Base-by-base conservation (phyloP, 1,140 invertebrate genomes). In the Sitophilus oryzae region DNA sequence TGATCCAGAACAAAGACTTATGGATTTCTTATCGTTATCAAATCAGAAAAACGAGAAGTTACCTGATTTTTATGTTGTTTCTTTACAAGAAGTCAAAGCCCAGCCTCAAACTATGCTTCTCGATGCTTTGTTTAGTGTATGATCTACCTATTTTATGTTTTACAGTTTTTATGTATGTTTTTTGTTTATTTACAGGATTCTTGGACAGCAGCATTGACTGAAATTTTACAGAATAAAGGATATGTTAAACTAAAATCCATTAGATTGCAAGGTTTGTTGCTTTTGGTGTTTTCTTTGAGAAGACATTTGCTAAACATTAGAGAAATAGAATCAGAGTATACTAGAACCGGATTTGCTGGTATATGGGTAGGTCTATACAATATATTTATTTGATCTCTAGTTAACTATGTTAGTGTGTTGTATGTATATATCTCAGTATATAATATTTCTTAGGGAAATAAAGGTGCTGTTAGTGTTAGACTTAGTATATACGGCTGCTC, bases 71-170 rank as follows among this genome's bases (percentile, higher is more conserved):
- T 93, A 86, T 74, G 78, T 89, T 15, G 76, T 93, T 63, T 88
- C 86, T n/a, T 76, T 93, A 50, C 91, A 95, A 77, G 91, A 95
- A 77, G 85, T 94, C 0, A 93, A 90, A 69, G 84, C 88, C 1
- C 87, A 91, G 62, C 89, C 89, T 5, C 86, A 90, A 65, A 88
- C 91, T 71, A 82, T 91, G 66, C 66, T 93, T 16, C 75, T 88
- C 67, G 87, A 91, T 58, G 77, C 85, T 11, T 68, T 94, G 25
- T 88, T 89, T 70, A 83, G 87, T 61, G 53, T 56, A 37, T 22
- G 36, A 36, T 11, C 16, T 45, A 40, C 16, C 16, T 11, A 11
- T 40, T 16, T 6, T 40, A 40, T 40, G 16, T 40, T 34, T 34
- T 37, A 37, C 40, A 30, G 25, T 30, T 5, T 42, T 18, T 20